Evolutionary conservation across 1,140 invertebrate genomes (phyloP).

Genomic region (Linepithema humile): DNA sequence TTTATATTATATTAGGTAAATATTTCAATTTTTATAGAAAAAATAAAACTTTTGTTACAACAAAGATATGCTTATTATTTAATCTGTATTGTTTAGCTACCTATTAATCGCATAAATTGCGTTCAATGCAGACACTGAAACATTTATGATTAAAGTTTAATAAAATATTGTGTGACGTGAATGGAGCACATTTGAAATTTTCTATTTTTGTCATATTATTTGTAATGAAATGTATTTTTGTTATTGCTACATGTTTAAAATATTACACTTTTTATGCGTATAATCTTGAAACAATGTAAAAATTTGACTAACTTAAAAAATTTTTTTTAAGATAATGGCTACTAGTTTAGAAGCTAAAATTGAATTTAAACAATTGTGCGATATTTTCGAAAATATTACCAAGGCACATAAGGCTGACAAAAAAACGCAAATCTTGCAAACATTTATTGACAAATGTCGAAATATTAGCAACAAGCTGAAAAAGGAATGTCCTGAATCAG

Average conservation of each 20-base stretch:
- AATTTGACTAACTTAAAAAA: background rate
- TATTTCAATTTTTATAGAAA: constrained; percentile 9
- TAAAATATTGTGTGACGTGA: background rate
- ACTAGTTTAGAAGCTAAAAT: constrained; percentile 74
- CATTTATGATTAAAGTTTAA: background rate
- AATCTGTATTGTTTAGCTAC: background rate
- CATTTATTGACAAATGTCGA: constrained; percentile 85
- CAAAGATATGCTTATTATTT: too few relatives aligned
- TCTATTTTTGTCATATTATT: background rate
- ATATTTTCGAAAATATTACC: constrained; percentile 85
- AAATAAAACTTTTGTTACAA: constrained; percentile 3
- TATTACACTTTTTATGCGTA: too few relatives aligned
- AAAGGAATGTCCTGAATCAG: constrained; percentile 66
- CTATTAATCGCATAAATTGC: background rate
- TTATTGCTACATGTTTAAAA: constrained; percentile 4
- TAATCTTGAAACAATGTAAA: background rate
- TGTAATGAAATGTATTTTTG: background rate
- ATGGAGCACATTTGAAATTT: background rate
- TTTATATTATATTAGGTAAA: constrained; percentile 27
- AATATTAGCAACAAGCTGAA: constrained; percentile 71
- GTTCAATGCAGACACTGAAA: background rate
- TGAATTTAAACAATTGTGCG: constrained; percentile 82
- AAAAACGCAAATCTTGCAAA: constrained; percentile 84
- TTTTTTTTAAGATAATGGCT: constrained; percentile 7
- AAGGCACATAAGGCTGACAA: constrained; percentile 77